Evolutionary conservation across 2,113 vertebrate species (phyloP).

Genomic region (Danionella cerebrum): DNA sequence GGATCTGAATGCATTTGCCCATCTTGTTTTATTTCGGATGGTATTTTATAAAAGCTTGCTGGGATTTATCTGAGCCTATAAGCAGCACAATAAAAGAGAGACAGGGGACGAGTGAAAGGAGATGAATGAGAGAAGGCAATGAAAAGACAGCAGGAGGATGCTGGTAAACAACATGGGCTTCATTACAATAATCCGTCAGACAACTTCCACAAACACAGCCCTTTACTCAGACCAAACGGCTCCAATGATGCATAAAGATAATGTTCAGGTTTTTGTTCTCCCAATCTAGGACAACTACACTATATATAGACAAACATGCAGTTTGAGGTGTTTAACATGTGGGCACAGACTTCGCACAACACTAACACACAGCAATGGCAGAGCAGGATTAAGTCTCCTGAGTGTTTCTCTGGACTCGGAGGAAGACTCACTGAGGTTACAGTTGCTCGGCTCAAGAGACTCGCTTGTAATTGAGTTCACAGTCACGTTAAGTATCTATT

Average conservation of each 20-base stretch:
- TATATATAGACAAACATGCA: slow-evolving; percentile 16
- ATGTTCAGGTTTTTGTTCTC: neutral
- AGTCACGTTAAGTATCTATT: neutral
- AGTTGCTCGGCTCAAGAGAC: neutral
- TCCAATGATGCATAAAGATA: neutral
- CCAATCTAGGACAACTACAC: slow-evolving; percentile 8
- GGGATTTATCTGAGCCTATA: slow-evolving; percentile 17
- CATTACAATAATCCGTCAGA: neutral
- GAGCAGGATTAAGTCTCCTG: neutral
- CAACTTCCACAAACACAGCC: slow-evolving; percentile 1
- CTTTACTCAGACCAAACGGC: neutral
- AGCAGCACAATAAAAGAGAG: neutral
- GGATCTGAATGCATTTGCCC: neutral
- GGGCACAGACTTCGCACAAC: neutral
- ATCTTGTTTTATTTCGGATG: neutral
- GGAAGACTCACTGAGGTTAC: neutral
- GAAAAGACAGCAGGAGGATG: slow-evolving; percentile 12
- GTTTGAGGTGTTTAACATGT: slow-evolving; percentile 10
- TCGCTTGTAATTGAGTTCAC: neutral
- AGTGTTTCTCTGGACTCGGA: neutral
- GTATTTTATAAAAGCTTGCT: neutral
- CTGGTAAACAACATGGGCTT: slow-evolving; percentile 6
- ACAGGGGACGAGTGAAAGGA: neutral
- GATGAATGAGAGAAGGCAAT: neutral
- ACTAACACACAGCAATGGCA: neutral